A percentile compares a stretch with the other conserved stretches of the same genome.
These are phyloP conservation scores for Blastomussa wellsi DNA, from an alignment of 92 coral and sea anemone genomes.

Conservation along the genomic window DNA sequence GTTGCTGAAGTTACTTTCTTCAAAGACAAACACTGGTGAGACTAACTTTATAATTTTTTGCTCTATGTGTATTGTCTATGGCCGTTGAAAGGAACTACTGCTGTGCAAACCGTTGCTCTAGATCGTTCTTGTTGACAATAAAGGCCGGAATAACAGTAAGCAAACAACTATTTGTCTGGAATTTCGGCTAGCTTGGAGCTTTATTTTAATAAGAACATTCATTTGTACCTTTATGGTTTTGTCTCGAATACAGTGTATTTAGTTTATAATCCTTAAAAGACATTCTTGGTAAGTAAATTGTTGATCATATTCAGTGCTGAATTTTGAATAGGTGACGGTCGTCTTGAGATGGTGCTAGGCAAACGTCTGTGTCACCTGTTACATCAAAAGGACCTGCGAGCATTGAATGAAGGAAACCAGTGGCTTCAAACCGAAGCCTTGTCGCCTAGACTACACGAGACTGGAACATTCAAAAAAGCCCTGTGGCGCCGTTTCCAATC, in stretches of 20 bases:
- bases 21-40: slow-evolving; percentile 18
- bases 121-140: not conserved
- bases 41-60: not conserved
- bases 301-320: not conserved
- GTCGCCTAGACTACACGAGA: slow-evolving; percentile 59
- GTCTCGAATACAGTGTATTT: not conserved
- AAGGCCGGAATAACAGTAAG: no score
- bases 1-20: slow-evolving; percentile 62
- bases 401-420: slow-evolving; percentile 32
- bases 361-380: slow-evolving; percentile 58
- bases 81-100: not conserved
- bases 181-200: not conserved
- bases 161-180: not conserved
- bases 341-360: slow-evolving; percentile 53
- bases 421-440: slow-evolving; percentile 75
- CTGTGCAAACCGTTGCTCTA: not conserved
- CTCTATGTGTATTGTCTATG: not conserved
- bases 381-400: slow-evolving; percentile 51
- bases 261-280: no score
- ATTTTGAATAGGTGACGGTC: slow-evolving; percentile 6
- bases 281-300: no score
- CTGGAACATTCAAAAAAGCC: slow-evolving; percentile 82
- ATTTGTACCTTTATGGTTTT: not conserved
- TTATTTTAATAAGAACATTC: not conserved
- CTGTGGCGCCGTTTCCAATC: slow-evolving; percentile 66